These are phyloP conservation scores for Mythimna impura DNA, from an alignment of 2,888 invertebrate species.

Conservation along the genomic window DNA sequence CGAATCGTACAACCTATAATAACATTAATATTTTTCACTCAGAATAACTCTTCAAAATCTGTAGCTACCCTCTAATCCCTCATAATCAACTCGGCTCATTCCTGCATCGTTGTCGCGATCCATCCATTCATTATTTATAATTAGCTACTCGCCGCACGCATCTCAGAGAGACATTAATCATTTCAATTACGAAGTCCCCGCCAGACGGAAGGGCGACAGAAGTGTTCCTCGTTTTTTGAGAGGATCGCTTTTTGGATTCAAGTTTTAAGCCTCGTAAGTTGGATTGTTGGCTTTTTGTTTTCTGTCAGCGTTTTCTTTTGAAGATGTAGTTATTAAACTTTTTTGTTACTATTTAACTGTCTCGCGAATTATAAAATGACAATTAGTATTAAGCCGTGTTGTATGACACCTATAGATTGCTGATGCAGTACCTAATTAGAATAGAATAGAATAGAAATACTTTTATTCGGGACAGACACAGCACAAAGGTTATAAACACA, in stretches of 20 bases:
- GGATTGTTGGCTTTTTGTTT: background rate
- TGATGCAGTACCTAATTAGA: too few species aligned
- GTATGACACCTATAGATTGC: too few species aligned
- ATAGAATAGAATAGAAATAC: too few species aligned
- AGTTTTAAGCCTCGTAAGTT: constrained; percentile 44
- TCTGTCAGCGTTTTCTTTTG: constrained; percentile 26
- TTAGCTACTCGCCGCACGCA: constrained; percentile 74
- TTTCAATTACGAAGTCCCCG: constrained; percentile 75
- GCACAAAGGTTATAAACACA: too few species aligned
- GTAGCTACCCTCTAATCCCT: constrained; percentile 32
- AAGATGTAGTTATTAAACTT: background rate
- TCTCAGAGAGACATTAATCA: constrained; percentile 78
- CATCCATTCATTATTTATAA: constrained; percentile 84
- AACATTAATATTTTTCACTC: constrained; percentile 12
- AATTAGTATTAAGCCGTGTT: background rate
- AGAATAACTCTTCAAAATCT: constrained; percentile 39
- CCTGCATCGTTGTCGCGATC: constrained; percentile 54
- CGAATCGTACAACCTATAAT: background rate
- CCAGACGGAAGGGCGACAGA: constrained; percentile 65
- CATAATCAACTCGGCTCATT: constrained; percentile 53
- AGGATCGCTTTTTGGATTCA: constrained; percentile 49
- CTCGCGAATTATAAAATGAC: background rate
- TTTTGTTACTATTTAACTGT: background rate
- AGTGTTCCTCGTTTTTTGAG: constrained; percentile 56
- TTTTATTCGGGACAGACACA: too few species aligned